These are phyloP conservation scores for Zootoca vivipara DNA, from an alignment of 2,113 vertebrate genomes.

Conservation along the genomic window DNA sequence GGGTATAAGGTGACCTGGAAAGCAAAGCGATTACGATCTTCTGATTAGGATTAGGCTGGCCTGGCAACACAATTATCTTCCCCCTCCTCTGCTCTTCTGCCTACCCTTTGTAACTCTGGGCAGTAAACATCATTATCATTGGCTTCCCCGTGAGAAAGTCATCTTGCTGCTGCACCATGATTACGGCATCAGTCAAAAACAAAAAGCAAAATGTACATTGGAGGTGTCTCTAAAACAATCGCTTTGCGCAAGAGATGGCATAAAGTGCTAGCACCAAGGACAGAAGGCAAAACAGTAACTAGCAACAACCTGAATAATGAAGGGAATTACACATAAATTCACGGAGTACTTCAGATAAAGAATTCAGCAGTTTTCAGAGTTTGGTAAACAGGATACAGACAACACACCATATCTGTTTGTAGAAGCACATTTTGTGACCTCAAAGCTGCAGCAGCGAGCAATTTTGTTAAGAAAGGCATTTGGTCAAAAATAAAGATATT, in stretches of 20 bases:
- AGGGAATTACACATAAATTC: neutral
- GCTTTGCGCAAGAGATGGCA: neutral
- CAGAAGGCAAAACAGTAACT: neutral
- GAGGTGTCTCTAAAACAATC: neutral
- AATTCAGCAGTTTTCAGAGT: neutral
- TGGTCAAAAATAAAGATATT: conserved; percentile 16
- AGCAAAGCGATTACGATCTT: conserved; percentile 8
- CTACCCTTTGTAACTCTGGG: neutral
- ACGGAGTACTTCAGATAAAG: rapidly evolving
- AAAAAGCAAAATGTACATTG: neutral
- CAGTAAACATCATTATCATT: conserved; percentile 16
- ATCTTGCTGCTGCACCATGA: conserved; percentile 15
- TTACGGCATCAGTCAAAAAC: neutral
- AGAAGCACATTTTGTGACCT: neutral
- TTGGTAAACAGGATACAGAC: conserved; percentile 15
- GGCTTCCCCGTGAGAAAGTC: conserved; percentile 16
- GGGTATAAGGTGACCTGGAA: conserved; percentile 14
- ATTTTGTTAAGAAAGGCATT: neutral
- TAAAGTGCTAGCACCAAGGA: neutral
- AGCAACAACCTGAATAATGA: neutral
- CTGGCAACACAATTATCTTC: conserved; percentile 20
- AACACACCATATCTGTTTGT: neutral
- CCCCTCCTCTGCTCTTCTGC: neutral
- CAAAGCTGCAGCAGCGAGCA: rapidly evolving
- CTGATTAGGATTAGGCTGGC: conserved; percentile 16